Evolutionary conservation across 2,888 invertebrate genomes (phyloP).

Genomic region (Chloromyia formosa): DNA sequence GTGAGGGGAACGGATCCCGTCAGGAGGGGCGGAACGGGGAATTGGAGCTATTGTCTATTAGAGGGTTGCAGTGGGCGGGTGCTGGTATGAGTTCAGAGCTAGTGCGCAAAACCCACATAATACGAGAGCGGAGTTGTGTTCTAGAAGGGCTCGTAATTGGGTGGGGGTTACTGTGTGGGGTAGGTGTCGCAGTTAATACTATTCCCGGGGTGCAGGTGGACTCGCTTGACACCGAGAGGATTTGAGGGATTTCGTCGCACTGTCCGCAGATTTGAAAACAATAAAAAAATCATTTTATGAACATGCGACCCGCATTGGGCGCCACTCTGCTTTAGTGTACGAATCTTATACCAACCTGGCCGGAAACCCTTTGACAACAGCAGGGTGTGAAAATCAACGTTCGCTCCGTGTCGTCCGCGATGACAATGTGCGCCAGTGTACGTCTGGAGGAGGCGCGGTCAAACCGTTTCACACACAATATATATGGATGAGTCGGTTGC

Average conservation of each 20-base stretch:
- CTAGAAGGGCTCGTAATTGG: not conserved
- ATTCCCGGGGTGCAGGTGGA: not conserved
- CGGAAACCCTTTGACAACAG: not conserved
- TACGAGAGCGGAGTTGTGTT: too few relatives aligned
- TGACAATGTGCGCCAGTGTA: constrained; percentile 5
- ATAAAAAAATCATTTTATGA: not conserved
- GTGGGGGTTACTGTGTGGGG: not conserved
- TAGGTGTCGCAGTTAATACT: constrained; percentile 4
- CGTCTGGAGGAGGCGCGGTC: too few relatives aligned
- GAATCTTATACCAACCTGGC: not conserved
- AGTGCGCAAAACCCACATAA: constrained; percentile 25
- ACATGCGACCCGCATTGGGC: not conserved
- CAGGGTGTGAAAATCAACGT: constrained; percentile 34
- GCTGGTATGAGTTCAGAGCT: not conserved
- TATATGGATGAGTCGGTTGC: not conserved
- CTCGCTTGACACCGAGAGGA: not conserved
- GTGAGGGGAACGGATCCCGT: not conserved
- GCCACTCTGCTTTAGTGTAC: not conserved
- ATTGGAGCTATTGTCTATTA: not conserved
- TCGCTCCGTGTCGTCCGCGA: not conserved
- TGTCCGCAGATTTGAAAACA: not conserved
- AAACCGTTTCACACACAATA: too few relatives aligned
- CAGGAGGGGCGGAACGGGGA: not conserved
- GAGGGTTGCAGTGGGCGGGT: not conserved
- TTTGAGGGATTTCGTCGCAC: not conserved